Conservation (phyloP, 2,888 invertebrate species). For the Limenitis camilla region DNA sequence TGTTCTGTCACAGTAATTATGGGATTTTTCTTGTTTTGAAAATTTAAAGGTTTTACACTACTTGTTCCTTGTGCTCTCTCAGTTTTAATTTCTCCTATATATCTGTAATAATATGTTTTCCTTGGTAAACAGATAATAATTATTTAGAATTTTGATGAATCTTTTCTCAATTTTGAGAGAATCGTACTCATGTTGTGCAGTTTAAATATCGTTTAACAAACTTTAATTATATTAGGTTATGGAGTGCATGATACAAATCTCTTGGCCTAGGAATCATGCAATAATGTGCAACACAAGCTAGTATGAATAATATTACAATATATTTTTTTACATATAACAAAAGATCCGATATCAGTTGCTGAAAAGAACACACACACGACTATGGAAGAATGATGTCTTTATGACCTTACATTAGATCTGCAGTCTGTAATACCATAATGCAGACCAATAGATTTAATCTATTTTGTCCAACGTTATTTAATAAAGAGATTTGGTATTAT, state of each 20-base stretch:
- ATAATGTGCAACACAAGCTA: no score
- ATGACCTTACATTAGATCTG: no score
- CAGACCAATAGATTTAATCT: no score
- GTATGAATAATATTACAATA: no score
- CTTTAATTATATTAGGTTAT: background rate
- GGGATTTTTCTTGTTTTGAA: slow-evolving; percentile 87
- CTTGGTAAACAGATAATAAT: background rate
- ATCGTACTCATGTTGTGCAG: slow-evolving; percentile 7
- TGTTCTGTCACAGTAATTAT: slow-evolving; percentile 98
- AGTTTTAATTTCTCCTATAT: slow-evolving; percentile 80
- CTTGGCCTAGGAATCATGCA: no score
- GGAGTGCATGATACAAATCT: background rate
- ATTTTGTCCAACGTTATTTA: no score
- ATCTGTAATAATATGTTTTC: slow-evolving; percentile 58
- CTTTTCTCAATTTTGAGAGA: background rate
- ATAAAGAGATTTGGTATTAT: no score
- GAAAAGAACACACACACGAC: no score
- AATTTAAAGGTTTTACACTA: slow-evolving; percentile 59
- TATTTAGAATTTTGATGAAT: background rate
- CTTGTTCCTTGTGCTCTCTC: slow-evolving; percentile 75
- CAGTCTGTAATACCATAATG: no score
- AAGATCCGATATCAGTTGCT: no score
- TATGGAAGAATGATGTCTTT: no score
- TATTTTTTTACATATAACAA: no score
- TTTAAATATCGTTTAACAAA: background rate